Percentiles rank a stretch among this genome's conserved stretches.
Evolutionary conservation across 2,113 vertebrate species (phyloP).

Genomic region (Hippocampus abdominalis): DNA sequence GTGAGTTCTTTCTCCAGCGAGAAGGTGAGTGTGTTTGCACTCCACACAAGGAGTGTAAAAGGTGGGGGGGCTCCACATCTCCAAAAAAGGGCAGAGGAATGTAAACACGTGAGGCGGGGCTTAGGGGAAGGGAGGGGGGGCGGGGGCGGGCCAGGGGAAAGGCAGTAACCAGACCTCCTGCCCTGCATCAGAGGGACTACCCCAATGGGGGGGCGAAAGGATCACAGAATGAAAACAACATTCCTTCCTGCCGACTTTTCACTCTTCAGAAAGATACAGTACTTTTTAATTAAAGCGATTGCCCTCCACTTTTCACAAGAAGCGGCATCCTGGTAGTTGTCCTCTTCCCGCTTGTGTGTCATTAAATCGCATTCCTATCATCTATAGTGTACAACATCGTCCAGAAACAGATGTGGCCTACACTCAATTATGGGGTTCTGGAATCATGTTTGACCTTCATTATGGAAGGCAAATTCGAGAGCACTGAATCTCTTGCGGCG

Average conservation of each 20-base stretch:
- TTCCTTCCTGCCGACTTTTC: constrained; percentile 64
- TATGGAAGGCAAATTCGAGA: constrained; percentile 11
- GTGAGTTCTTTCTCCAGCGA: constrained; percentile 49
- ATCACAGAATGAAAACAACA: constrained; percentile 68
- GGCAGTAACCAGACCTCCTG: constrained; percentile 76
- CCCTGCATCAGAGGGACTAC: constrained; percentile 57
- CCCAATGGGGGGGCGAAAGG: constrained; percentile 41
- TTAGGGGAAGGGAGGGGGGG: constrained; percentile 8
- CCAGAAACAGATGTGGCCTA: constrained; percentile 62
- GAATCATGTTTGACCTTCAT: constrained; percentile 41
- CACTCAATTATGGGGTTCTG: constrained; percentile 47
- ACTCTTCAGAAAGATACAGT: constrained; percentile 47
- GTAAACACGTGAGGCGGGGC: constrained; percentile 81
- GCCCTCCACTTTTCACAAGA: constrained; percentile 49
- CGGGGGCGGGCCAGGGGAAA: constrained; percentile 48
- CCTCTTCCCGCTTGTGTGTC: constrained; percentile 40
- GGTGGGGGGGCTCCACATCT: constrained; percentile 54
- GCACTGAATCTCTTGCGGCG: background rate
- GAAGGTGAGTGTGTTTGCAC: constrained; percentile 62
- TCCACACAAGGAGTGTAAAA: constrained; percentile 46
- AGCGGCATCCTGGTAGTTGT: constrained; percentile 39
- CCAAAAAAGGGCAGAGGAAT: constrained; percentile 79
- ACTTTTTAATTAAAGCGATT: constrained; percentile 68
- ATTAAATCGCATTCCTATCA: constrained; percentile 54
- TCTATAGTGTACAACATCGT: constrained; percentile 30